Conservation (phyloP, 1,140 invertebrate genomes). For the Nymphalis io region DNA sequence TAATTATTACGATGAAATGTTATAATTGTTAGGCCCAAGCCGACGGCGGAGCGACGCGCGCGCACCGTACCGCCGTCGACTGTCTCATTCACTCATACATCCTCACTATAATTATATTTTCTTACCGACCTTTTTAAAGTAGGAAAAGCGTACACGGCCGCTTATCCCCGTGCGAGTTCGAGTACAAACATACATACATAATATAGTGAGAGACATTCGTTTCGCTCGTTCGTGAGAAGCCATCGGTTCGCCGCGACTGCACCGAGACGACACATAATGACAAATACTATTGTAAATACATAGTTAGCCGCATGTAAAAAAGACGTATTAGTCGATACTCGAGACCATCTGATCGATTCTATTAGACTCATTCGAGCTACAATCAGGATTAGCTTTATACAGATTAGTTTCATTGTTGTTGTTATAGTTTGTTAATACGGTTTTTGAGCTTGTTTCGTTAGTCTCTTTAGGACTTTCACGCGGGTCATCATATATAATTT, state of each 20-base stretch:
- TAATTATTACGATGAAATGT: slow-evolving; percentile 79
- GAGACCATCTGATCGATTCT: slow-evolving; percentile 77
- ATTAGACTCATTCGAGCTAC: slow-evolving; percentile 77
- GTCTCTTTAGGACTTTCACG: slow-evolving; percentile 59
- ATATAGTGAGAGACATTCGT: slow-evolving; percentile 75
- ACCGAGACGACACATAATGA: slow-evolving; percentile 70
- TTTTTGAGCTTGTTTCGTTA: slow-evolving; percentile 68
- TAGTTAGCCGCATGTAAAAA: slow-evolving; percentile 78
- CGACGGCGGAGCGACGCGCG: slow-evolving; percentile 64
- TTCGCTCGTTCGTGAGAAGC: slow-evolving; percentile 79
- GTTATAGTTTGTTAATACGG: slow-evolving; percentile 67
- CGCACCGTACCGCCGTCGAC: slow-evolving; percentile 64
- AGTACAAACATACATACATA: slow-evolving; percentile 73
- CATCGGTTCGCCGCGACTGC: slow-evolving; percentile 79
- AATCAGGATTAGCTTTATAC: slow-evolving; percentile 75
- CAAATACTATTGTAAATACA: slow-evolving; percentile 74
- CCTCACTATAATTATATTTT: slow-evolving; percentile 81
- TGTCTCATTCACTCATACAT: slow-evolving; percentile 76
- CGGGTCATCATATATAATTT: slow-evolving; percentile 52
- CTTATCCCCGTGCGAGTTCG: slow-evolving; percentile 77
- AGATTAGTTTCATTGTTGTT: slow-evolving; percentile 75
- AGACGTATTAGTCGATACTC: slow-evolving; percentile 73
- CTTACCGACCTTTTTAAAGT: slow-evolving; percentile 79
- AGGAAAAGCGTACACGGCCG: slow-evolving; percentile 79
- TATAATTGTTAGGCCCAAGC: slow-evolving; percentile 76